A percentile compares a stretch with the other conserved stretches of the same genome.
Conservation (phyloP, 1,140 invertebrate species). For the Megalonaias nervosa region DNA sequence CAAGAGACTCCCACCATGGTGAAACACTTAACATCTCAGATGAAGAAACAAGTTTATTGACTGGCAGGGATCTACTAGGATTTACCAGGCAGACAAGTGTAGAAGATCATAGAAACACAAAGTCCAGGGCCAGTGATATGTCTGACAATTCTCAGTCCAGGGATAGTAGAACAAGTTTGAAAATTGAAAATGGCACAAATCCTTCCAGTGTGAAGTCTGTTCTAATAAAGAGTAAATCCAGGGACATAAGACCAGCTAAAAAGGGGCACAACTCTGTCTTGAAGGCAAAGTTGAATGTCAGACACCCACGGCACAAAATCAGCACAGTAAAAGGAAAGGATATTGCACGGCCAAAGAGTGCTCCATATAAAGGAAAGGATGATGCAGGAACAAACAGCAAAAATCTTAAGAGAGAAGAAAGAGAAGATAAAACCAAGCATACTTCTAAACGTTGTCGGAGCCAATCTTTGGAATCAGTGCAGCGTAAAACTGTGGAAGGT, state of each 20-base stretch:
- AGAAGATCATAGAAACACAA: no score
- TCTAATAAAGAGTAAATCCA: background rate
- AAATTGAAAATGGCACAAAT: background rate
- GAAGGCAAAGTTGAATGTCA: no score
- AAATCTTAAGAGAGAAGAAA: slow-evolving; percentile 11
- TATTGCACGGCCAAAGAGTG: slow-evolving; percentile 20
- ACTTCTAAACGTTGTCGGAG: background rate
- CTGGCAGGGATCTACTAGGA: no score
- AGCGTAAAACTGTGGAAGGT: slow-evolving; percentile 49
- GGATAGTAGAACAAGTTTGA: background rate
- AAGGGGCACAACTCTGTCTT: background rate
- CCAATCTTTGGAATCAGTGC: slow-evolving; percentile 26
- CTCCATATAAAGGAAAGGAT: slow-evolving; percentile 15
- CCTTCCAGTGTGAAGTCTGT: background rate
- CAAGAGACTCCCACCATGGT: no score
- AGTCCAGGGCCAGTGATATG: no score
- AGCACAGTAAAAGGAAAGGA: no score
- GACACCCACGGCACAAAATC: no score
- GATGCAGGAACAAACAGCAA: background rate
- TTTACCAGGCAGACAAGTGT: no score
- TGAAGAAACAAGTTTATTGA: no score
- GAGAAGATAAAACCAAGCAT: slow-evolving; percentile 16
- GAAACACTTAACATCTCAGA: no score
- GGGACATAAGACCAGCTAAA: background rate
- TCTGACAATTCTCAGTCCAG: no score